Evolutionary conservation across 2,797 vertebrate species (phyloP).

Genomic region (Melanogrammus aeglefinus): DNA sequence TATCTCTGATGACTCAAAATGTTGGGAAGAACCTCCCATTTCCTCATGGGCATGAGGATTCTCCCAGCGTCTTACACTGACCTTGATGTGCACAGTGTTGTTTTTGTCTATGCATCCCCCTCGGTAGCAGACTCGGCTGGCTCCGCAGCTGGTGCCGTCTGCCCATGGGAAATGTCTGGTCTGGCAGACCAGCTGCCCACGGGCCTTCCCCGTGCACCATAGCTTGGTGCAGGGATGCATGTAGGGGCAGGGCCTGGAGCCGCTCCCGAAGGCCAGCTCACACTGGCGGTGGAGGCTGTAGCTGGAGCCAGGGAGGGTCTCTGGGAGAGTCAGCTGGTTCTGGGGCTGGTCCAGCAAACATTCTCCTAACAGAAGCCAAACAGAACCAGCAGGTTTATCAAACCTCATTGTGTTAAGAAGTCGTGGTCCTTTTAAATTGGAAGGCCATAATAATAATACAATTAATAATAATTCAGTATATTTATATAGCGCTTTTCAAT

Average conservation of each 20-base stretch:
- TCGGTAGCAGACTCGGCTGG: constrained; percentile 81
- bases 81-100: constrained; percentile 78
- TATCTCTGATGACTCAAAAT: no score
- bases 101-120: constrained; percentile 83
- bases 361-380: constrained; percentile 75
- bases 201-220: constrained; percentile 94
- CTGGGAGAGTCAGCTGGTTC: constrained; percentile 82
- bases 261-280: constrained; percentile 87
- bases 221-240: constrained; percentile 94
- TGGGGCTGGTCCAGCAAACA: constrained; percentile 91
- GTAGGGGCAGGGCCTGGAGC: constrained; percentile 93
- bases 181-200: constrained; percentile 92
- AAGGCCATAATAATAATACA: no score
- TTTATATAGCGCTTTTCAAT: no score
- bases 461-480: no score
- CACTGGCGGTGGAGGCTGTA: constrained; percentile 92
- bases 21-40: neutral
- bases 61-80: constrained; percentile 57
- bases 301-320: constrained; percentile 83
- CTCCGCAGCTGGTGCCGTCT: constrained; percentile 87
- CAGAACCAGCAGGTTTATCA: neutral
- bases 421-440: neutral
- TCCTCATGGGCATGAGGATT: neutral
- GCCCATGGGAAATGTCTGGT: constrained; percentile 98
- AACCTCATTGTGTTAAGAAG: neutral